Base-by-base conservation (phyloP, 2,888 invertebrate genomes). In the Neocrepidodera transversa region DNA sequence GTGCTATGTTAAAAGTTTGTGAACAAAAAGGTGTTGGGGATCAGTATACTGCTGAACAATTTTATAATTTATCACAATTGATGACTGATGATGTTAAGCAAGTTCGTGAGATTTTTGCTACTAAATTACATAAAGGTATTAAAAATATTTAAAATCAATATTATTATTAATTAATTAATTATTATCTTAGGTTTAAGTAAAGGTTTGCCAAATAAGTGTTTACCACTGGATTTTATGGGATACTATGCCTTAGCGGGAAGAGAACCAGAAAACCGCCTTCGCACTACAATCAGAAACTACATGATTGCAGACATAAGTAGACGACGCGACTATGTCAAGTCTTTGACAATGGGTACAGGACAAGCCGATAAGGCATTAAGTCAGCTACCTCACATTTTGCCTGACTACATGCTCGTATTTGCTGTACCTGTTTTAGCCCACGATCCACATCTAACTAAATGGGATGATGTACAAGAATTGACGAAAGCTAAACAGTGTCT, bases 401-500 rank as follows among this genome's bases (percentile, higher is more conserved):
- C 98, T 52, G 98, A 98, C 82, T 97, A 97, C 79, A 95, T 96
- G 90, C 82, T 98, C 74, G 94, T 96, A 67, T 97, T 97, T 81
- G 93, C 95, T n/a, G 91, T 97, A 69, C 95, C 97, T 47, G 87
- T 98, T 50, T 84, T 98, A 59, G 92, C 97, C n/a, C 96, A 97
- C 78, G 93, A 95, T 80, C 92, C 94, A 4, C 86, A 87, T 68
- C 93, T 91, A 77, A 89, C 89, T 48, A 84, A 86, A 65, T 87
- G 90, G 80, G 87, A 90, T 72, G 91, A 93, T 75, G 83, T 90
- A 13, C 81, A 84, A 17, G 92, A 95, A 72, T 83, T 97, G 54
- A 89, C 90, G 80, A 83, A 84, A 71, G 76, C 95, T 63, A 90
- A 92, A 74, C 89, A 92, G 74, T 96, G 96, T 79, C 82, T 97